Evolutionary conservation across 1,140 invertebrate species (phyloP), one percentile per base, ranked within the genome.

Genomic region (Solen grandis): DNA sequence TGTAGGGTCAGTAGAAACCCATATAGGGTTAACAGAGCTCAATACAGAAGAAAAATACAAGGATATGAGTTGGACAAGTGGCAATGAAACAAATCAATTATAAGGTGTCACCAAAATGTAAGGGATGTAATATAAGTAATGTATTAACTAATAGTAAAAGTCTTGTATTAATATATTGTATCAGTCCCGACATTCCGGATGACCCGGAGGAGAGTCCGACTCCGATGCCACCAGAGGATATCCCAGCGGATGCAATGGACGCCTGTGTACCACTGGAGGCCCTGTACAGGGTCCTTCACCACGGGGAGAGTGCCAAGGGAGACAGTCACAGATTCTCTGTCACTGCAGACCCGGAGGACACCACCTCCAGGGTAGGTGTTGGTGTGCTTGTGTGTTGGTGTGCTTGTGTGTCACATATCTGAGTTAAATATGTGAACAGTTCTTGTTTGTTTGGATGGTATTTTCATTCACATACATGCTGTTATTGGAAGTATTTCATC

Each of bases 311-410:
- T 55, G 77, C 88, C 31, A 81, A 83, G 35, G 90, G 89, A 29
- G 91, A 92, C 85, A 91, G 89, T 65, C 90, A 92, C 75, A 84
- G 91, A 29, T 92, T 89, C 73, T 88, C 85, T 82, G 85, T 88
- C 0, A 83, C 87, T 10, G 84, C 87, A 57, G 91, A 92, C 76
- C 89, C 90, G 8, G 91, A 92, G 66, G 90, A 92, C 69, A 83
- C 86, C 25, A 88, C 88, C 19, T 92, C 91, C 50, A 85, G 79
- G 84, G 91, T 91, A 86, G 82, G 85, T 66, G 35, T 2, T 19
- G 41, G 19, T 46, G 41, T n/a, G n/a, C n/a, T 46, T 46, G 8
- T 46, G 41, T 46, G 19, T 46, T 19, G 8, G 41, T 46, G 41
- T 10, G 41, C 41, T 46, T n/a, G n/a, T n/a, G n/a, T n/a, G n/a